These are phyloP conservation scores for Phocides pigmalion DNA, from an alignment of 1,140 invertebrate genomes.

Conservation along the genomic window DNA sequence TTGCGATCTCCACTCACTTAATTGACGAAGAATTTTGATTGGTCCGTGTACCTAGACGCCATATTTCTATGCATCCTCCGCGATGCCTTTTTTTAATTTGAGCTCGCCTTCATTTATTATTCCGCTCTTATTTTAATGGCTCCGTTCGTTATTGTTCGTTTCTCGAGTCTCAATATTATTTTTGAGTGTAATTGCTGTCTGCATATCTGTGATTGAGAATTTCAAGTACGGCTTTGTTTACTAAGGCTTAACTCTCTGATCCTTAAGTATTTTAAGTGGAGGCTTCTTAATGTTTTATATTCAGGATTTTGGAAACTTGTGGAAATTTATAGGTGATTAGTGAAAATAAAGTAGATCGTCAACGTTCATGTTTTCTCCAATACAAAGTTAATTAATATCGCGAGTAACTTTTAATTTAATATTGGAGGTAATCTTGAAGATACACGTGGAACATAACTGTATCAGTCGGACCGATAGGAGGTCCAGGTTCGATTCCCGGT, in stretches of 20 bases:
- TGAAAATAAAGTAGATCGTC: no score
- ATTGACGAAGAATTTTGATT: slow-evolving; percentile 84
- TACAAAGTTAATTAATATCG: no score
- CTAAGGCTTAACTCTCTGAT: slow-evolving; percentile 19
- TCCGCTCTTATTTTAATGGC: slow-evolving; percentile 80
- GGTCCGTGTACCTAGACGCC: slow-evolving; percentile 64
- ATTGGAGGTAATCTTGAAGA: no score
- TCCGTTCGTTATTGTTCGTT: slow-evolving; percentile 76
- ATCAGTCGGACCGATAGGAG: no score
- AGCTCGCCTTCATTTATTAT: slow-evolving; percentile 75
- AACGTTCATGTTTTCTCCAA: no score
- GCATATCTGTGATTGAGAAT: slow-evolving; percentile 47
- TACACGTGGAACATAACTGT: no score
- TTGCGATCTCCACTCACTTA: slow-evolving; percentile 80
- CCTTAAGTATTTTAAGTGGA: slow-evolving; percentile 22
- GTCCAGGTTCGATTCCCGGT: no score
- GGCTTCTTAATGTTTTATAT: slow-evolving; percentile 1
- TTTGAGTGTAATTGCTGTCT: slow-evolving; percentile 70
- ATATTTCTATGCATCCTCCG: slow-evolving; percentile 79
- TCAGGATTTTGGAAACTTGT: not conserved
- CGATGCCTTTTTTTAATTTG: slow-evolving; percentile 69
- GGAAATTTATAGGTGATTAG: no score
- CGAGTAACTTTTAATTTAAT: no score
- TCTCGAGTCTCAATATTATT: slow-evolving; percentile 67
- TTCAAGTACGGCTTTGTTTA: slow-evolving; percentile 43